phyloP scores from a whole-genome alignment of 2,113 vertebrate genomes.

The Sigmodon hispidus region DNA sequence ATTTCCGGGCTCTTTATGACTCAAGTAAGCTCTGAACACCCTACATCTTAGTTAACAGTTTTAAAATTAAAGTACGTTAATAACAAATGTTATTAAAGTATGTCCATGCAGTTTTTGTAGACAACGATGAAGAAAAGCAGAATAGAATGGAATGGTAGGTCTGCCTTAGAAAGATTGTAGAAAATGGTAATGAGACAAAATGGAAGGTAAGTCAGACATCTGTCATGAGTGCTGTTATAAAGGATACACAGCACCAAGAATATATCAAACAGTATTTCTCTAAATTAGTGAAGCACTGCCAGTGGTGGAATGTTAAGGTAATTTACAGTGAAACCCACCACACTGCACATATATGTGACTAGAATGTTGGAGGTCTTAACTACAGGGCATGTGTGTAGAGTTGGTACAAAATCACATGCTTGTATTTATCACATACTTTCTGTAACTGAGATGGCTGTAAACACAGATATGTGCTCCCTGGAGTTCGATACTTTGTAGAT shows the following conservation, averaged over 20 bases:
- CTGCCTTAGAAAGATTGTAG: not conserved
- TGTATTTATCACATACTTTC: not conserved
- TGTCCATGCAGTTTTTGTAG: constrained; percentile 44
- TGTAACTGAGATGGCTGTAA: not conserved
- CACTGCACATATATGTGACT: not conserved
- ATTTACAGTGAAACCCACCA: not conserved
- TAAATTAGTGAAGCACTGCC: not conserved
- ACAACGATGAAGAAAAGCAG: constrained; percentile 68
- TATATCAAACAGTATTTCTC: constrained; percentile 1
- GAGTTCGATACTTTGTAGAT: not conserved
- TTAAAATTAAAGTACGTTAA: constrained; percentile 71
- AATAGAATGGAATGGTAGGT: not conserved
- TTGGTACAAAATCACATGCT: no score
- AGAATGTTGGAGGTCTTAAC: not conserved
- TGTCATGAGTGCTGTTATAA: constrained; percentile 27
- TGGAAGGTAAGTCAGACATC: not conserved
- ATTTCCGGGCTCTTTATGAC: constrained; percentile 69
- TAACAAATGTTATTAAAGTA: constrained; percentile 71
- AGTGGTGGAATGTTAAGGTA: constrained; percentile 28
- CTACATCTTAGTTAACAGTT: constrained; percentile 66
- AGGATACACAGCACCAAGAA: not conserved
- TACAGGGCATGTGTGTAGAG: not conserved
- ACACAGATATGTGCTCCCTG: not conserved
- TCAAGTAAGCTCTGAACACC: constrained; percentile 32
- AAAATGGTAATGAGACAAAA: not conserved